These are phyloP conservation scores for Oligia fasciuncula DNA, from an alignment of 2,888 invertebrate species.

Conservation along the genomic window DNA sequence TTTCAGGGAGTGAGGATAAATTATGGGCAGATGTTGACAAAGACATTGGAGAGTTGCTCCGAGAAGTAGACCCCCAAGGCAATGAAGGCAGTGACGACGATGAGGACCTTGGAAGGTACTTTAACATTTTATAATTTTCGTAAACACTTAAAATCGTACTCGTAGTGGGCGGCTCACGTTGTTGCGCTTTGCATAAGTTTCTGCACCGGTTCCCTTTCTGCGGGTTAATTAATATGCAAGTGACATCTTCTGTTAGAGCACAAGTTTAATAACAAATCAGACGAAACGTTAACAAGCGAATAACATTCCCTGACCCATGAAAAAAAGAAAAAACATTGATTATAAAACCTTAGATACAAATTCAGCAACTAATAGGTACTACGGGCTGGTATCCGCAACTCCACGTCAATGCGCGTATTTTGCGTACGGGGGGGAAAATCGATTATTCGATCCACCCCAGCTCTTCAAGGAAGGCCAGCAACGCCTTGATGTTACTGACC, in stretches of 20 bases:
- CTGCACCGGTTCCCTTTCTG: not conserved
- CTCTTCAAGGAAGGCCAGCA: no score
- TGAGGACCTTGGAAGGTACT: constrained; percentile 90
- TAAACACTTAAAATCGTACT: not conserved
- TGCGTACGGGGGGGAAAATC: no score
- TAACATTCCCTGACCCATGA: not conserved
- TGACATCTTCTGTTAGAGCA: not conserved
- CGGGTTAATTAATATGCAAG: not conserved
- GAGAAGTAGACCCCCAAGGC: constrained; percentile 92
- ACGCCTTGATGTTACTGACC: no score
- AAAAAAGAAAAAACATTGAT: not conserved
- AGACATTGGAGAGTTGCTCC: constrained; percentile 93
- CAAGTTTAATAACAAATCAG: not conserved
- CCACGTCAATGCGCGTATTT: no score
- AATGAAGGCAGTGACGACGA: constrained; percentile 93
- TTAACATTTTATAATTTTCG: not conserved
- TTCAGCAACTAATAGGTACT: not conserved
- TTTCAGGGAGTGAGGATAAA: constrained; percentile 91
- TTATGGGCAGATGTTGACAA: constrained; percentile 95
- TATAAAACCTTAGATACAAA: not conserved
- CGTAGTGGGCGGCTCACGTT: not conserved
- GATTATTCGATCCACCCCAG: no score
- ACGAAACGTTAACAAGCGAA: not conserved
- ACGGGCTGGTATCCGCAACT: no score
- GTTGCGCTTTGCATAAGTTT: not conserved